Conservation (phyloP, 2,797 vertebrate genomes). For the Malacoraja senta region DNA sequence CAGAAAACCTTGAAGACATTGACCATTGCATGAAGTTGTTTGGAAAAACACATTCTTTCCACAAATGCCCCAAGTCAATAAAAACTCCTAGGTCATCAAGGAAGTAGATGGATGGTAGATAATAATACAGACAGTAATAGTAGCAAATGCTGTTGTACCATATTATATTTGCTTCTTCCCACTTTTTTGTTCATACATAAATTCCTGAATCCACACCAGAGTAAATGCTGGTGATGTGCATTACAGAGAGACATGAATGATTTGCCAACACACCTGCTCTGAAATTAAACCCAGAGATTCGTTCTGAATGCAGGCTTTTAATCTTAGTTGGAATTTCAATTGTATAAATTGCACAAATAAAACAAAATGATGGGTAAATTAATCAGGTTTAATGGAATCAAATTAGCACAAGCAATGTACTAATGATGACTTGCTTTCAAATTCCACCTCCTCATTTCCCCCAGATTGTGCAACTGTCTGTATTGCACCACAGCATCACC, state of each 20-base stretch:
- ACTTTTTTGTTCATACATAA: not conserved
- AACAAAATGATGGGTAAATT: not conserved
- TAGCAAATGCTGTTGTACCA: not conserved
- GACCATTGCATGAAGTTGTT: not conserved
- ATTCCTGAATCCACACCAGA: not conserved
- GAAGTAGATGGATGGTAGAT: not conserved
- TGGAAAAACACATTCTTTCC: not conserved
- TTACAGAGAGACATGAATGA: not conserved
- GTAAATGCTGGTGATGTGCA: not conserved
- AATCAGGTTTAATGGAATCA: not conserved
- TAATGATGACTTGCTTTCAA: not conserved
- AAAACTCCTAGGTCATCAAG: not conserved
- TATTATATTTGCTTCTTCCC: not conserved
- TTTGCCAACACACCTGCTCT: not conserved
- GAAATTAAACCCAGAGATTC: not conserved
- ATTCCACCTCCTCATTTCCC: not conserved
- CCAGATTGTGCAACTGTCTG: not conserved
- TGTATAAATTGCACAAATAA: constrained; percentile 9
- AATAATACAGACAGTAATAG: not conserved
- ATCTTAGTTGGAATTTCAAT: not conserved
- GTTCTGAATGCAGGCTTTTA: not conserved
- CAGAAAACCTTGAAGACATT: not conserved
- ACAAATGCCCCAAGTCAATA: not conserved
- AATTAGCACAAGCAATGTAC: not conserved
- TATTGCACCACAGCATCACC: not conserved